Evolutionary conservation across 1,140 invertebrate genomes (phyloP).

Genomic region (Rhopalosiphum padi): DNA sequence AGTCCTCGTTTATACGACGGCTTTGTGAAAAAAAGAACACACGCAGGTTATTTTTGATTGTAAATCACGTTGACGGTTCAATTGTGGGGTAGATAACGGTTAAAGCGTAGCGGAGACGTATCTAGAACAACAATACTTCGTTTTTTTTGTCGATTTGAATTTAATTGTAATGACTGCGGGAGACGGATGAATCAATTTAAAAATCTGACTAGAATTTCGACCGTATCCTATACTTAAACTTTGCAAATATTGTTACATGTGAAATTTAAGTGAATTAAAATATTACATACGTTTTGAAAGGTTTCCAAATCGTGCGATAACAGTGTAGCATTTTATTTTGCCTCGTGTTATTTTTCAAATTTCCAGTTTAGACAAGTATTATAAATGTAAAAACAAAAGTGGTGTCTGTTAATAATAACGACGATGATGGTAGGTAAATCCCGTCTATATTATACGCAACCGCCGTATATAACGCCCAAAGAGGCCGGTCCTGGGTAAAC

Average conservation of each 20-base stretch:
- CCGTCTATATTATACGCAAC: not conserved
- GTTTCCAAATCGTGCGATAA: not conserved
- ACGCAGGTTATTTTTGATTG: not conserved
- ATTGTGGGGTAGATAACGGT: constrained; percentile 8
- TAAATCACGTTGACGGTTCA: not conserved
- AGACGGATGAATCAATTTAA: not conserved
- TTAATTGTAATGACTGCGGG: not conserved
- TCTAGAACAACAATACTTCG: not conserved
- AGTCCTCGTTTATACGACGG: not conserved
- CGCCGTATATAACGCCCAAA: constrained; percentile 14
- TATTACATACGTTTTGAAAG: not conserved
- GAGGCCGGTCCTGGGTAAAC: constrained; percentile 51
- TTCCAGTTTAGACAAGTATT: not conserved
- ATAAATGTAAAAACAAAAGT: not conserved
- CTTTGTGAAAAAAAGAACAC: not conserved
- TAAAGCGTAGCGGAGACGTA: not conserved
- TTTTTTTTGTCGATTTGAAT: not conserved
- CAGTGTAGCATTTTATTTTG: not conserved
- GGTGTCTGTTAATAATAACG: not conserved
- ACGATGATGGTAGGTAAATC: constrained; percentile 7
- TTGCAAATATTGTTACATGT: not conserved
- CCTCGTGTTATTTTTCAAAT: not conserved
- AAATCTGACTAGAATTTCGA: not conserved
- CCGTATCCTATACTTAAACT: not conserved
- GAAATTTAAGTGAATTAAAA: not conserved